Conservation (phyloP, 2,888 invertebrate genomes). For the Alcis repandata region DNA sequence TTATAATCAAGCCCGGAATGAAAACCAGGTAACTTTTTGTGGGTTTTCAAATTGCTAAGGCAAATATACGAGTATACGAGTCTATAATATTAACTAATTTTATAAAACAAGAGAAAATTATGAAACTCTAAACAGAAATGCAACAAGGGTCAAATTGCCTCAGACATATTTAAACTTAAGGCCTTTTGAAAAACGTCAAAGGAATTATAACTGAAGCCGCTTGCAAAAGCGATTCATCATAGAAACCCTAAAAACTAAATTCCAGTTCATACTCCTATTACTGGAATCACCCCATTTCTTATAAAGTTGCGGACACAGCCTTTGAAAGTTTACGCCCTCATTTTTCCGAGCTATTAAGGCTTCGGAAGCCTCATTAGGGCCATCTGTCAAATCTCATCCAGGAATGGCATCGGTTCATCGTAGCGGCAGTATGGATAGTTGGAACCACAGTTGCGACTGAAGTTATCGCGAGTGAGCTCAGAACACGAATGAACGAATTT, state of each 20-base stretch:
- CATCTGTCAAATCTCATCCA: slow-evolving; percentile 48
- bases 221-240: slow-evolving; percentile 8
- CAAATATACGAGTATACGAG: slow-evolving; percentile 5
- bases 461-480: too few species aligned
- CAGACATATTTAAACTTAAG: too few species aligned
- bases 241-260: slow-evolving; percentile 13
- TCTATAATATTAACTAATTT: not conserved
- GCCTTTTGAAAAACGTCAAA: too few species aligned
- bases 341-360: slow-evolving; percentile 44
- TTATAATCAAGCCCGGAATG: slow-evolving; percentile 5
- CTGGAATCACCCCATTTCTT: slow-evolving; percentile 37
- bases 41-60: not conserved
- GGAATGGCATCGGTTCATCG: slow-evolving; percentile 31
- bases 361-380: slow-evolving; percentile 44
- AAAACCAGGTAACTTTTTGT: slow-evolving; percentile 12
- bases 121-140: not conserved
- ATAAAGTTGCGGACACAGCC: slow-evolving; percentile 35
- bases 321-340: slow-evolving; percentile 39
- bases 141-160: too few species aligned
- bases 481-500: too few species aligned
- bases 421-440: slow-evolving; percentile 26
- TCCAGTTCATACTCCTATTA: slow-evolving; percentile 19
- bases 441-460: too few species aligned
- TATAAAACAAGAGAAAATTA: not conserved
- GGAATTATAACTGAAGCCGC: not conserved